phyloP scores from a whole-genome alignment of 2,888 invertebrate species.

The Stenodema calcarata region DNA sequence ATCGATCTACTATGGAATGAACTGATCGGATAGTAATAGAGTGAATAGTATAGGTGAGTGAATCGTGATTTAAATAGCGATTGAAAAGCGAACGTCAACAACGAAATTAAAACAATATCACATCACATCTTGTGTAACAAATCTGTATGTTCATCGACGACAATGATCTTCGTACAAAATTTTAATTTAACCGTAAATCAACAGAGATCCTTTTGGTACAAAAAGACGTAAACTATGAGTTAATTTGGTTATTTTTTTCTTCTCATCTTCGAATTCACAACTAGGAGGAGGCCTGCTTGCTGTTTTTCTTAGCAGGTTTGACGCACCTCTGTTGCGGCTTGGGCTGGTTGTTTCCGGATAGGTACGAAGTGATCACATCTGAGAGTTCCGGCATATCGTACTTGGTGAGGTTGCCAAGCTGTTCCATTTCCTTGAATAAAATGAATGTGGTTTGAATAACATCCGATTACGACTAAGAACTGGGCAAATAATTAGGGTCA shows the following conservation, averaged over 20 bases:
- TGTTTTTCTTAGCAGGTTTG: slow-evolving; percentile 62
- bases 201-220: background rate
- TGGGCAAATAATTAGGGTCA: too few relatives aligned
- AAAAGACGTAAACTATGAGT: background rate
- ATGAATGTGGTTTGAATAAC: background rate
- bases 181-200: background rate
- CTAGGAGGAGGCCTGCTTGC: slow-evolving; percentile 41
- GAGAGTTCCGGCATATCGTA: slow-evolving; percentile 94
- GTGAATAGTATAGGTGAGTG: too few relatives aligned
- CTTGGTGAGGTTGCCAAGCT: slow-evolving; percentile 80
- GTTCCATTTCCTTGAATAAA: slow-evolving; percentile 77
- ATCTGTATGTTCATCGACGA: background rate
- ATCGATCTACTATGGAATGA: too few relatives aligned
- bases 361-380: slow-evolving; percentile 87
- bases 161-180: background rate
- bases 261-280: background rate
- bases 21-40: too few relatives aligned
- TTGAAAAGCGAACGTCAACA: background rate
- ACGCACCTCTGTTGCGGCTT: slow-evolving; percentile 62
- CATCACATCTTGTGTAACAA: background rate
- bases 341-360: slow-evolving; percentile 72
- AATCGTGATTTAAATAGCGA: too few relatives aligned
- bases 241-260: background rate
- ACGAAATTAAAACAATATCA: background rate
- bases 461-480: too few relatives aligned